Conservation (phyloP, 2,113 vertebrate genomes). For the Rhinichthys klamathensis region DNA sequence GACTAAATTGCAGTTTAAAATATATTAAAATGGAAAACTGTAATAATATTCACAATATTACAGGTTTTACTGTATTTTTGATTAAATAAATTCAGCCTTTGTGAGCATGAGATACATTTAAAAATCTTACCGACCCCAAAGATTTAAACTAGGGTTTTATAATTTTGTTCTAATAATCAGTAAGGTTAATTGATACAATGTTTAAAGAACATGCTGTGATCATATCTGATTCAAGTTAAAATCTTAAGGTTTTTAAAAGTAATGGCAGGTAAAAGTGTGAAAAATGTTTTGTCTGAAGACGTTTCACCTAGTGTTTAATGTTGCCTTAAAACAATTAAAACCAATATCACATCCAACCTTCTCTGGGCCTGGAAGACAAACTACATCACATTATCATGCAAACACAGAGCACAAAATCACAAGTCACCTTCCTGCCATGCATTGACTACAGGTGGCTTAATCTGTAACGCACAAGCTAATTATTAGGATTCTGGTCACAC, state of each 20-base stretch:
- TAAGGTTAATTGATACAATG: neutral
- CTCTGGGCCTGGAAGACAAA: neutral
- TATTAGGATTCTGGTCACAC: slow-evolving; percentile 60
- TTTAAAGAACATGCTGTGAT: neutral
- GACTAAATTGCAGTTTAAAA: neutral
- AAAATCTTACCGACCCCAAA: neutral
- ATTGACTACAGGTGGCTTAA: slow-evolving; percentile 54
- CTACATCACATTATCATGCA: neutral
- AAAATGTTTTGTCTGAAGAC: neutral
- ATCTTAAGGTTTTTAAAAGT: neutral
- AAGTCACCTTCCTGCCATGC: slow-evolving; percentile 59
- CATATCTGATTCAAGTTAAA: neutral
- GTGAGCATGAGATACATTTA: neutral
- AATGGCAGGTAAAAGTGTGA: neutral
- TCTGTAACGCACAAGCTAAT: slow-evolving; percentile 54
- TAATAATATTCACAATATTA: neutral
- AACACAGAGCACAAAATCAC: slow-evolving; percentile 45
- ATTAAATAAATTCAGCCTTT: neutral
- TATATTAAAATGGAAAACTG: neutral
- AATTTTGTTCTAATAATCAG: neutral
- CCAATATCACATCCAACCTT: neutral
- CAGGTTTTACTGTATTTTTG: neutral
- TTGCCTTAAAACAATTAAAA: neutral
- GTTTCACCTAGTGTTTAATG: neutral
- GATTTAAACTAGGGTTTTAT: neutral